These are phyloP conservation scores for Caenorhabditis sp. DNA, from an alignment of 2,888 invertebrate genomes.

Conservation along the genomic window DNA sequence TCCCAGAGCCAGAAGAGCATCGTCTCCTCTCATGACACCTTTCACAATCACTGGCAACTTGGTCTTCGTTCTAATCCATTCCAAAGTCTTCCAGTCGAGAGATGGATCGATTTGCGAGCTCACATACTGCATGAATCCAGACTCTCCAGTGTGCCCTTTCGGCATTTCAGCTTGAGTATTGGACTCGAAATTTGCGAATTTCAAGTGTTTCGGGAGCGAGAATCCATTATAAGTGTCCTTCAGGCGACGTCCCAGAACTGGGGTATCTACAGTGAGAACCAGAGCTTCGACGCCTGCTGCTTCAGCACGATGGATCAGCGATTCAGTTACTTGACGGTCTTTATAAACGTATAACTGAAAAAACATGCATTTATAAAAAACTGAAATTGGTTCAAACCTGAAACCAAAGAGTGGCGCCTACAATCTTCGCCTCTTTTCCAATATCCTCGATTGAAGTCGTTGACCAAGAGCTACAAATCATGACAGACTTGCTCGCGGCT, in stretches of 20 bases:
- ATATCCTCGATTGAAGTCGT: constrained; percentile 94
- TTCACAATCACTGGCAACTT: constrained; percentile 79
- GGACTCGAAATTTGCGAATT: constrained; percentile 74
- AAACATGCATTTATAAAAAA: constrained; percentile 83
- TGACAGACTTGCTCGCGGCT: constrained; percentile 89
- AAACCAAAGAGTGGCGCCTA: constrained; percentile 76
- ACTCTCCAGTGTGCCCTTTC: constrained; percentile 86
- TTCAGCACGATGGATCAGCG: constrained; percentile 89
- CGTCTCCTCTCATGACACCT: constrained; percentile 86
- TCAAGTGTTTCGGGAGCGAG: constrained; percentile 89
- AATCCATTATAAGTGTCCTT: constrained; percentile 92
- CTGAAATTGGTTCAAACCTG: constrained; percentile 63
- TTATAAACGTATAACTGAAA: constrained; percentile 93
- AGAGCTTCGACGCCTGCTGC: constrained; percentile 85
- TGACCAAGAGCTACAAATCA: constrained; percentile 91
- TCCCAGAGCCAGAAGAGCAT: constrained; percentile 89
- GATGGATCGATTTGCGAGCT: constrained; percentile 89
- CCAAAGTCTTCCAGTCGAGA: constrained; percentile 91
- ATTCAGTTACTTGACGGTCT: constrained; percentile 79
- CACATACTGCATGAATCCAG: constrained; percentile 90
- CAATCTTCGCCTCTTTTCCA: constrained; percentile 86
- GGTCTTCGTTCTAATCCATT: constrained; percentile 86
- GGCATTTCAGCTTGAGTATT: constrained; percentile 85
- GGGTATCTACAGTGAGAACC: constrained; percentile 80
- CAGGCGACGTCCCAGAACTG: constrained; percentile 89